Conservation (phyloP, 2,113 vertebrate genomes). For the Anolis carolinensis region DNA sequence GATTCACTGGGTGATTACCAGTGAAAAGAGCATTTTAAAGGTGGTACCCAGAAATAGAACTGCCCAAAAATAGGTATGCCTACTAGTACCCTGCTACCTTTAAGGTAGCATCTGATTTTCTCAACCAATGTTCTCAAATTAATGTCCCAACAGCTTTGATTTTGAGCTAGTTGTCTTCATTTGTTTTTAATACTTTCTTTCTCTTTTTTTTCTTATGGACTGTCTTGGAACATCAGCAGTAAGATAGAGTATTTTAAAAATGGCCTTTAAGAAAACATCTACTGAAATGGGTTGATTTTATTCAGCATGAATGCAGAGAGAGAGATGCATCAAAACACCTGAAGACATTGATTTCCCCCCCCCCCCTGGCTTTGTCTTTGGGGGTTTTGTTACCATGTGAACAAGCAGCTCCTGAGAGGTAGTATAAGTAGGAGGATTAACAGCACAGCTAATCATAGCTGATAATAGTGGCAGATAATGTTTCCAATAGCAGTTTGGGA, state of each 20-base stretch:
- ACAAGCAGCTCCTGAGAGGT: constrained; percentile 7
- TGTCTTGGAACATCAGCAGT: not conserved
- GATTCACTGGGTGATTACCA: no score
- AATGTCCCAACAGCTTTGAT: not conserved
- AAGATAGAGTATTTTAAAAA: not conserved
- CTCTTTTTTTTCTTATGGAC: not conserved
- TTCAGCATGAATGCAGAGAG: not conserved
- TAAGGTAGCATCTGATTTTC: not conserved
- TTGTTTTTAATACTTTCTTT: not conserved
- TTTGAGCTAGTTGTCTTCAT: not conserved
- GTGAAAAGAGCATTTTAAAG: no score
- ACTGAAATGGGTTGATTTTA: not conserved
- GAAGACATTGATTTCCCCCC: not conserved
- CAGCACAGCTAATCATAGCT: constrained; percentile 2
- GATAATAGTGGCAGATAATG: constrained; percentile 6
- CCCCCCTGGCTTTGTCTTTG: not conserved
- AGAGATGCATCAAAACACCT: not conserved
- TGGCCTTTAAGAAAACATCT: not conserved
- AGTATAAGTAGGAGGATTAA: constrained; percentile 5
- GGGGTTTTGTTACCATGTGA: constrained; percentile 13
- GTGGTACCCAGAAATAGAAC: no score
- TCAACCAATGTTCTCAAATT: not conserved
- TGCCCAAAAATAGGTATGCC: no score
- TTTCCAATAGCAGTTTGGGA: not conserved
- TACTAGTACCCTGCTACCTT: not conserved